Evolutionary conservation across 2,888 invertebrate genomes (phyloP).

Genomic region (Frankliniella intonsa): DNA sequence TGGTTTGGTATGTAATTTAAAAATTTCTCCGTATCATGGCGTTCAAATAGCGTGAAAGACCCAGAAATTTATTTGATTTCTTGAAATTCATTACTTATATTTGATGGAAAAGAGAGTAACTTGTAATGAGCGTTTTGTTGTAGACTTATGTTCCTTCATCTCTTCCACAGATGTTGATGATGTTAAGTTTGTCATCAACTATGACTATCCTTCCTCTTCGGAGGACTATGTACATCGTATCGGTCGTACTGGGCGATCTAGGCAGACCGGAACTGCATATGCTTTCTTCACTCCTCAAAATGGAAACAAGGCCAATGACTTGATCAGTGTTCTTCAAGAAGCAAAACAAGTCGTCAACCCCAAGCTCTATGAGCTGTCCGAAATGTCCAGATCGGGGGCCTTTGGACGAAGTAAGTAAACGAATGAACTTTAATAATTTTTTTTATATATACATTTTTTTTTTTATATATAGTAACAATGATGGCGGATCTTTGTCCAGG

Average conservation of each 20-base stretch:
- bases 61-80: not conserved
- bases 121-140: not conserved
- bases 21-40: not conserved
- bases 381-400: constrained; percentile 38
- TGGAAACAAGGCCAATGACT: constrained; percentile 83
- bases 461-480: not conserved
- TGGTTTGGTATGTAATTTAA: not conserved
- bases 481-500: not conserved
- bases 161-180: constrained; percentile 86
- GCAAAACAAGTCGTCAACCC: constrained; percentile 94
- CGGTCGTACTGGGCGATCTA: constrained; percentile 90
- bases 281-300: constrained; percentile 92
- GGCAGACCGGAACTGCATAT: constrained; percentile 91
- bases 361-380: constrained; percentile 48
- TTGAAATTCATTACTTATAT: not conserved
- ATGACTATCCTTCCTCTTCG: constrained; percentile 94
- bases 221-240: constrained; percentile 98
- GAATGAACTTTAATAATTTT: not conserved
- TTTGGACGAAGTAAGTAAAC: constrained; percentile 37
- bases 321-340: constrained; percentile 86
- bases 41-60: not conserved
- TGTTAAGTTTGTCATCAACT: constrained; percentile 98
- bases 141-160: not conserved
- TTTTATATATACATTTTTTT: constrained; percentile 3
- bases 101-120: not conserved